Conservation (phyloP, 2,888 invertebrate species). For the Lasioglossum leucozonium region DNA sequence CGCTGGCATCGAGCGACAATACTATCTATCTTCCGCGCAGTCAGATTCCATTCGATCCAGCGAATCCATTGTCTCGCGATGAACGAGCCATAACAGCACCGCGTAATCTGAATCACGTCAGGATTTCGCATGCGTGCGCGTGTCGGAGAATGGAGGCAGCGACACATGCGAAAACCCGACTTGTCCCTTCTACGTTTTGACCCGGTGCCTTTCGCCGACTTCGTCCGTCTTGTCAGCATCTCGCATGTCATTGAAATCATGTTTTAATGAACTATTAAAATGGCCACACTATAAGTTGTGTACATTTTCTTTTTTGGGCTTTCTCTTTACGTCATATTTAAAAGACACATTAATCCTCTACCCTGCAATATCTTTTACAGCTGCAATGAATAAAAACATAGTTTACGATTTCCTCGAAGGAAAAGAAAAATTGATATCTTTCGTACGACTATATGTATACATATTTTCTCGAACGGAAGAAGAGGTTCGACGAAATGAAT, state of each 20-base stretch:
- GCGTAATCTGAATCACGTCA: conserved; percentile 69
- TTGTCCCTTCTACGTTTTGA: not conserved
- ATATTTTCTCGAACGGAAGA: not conserved
- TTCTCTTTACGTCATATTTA: not conserved
- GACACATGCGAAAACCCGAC: not conserved
- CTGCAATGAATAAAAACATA: no score
- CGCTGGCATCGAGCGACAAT: conserved; percentile 57
- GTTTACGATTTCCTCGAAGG: not conserved
- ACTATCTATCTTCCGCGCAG: conserved; percentile 70
- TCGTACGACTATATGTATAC: not conserved
- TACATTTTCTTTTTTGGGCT: not conserved
- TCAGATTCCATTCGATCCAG: conserved; percentile 72
- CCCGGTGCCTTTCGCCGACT: not conserved
- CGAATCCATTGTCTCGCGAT: conserved; percentile 71
- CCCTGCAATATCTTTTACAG: no score
- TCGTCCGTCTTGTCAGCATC: not conserved
- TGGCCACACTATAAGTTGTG: not conserved
- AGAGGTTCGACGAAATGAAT: not conserved
- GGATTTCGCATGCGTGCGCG: conserved; percentile 50
- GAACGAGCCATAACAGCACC: conserved; percentile 62
- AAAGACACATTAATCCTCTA: no score
- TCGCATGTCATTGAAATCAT: not conserved
- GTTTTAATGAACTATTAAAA: not conserved
- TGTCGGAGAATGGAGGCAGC: not conserved
- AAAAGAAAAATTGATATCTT: not conserved